A percentile compares a stretch with the other conserved stretches of the same genome.
Conservation (phyloP, 2,113 vertebrate genomes). For the Phyllopteryx taeniolatus region DNA sequence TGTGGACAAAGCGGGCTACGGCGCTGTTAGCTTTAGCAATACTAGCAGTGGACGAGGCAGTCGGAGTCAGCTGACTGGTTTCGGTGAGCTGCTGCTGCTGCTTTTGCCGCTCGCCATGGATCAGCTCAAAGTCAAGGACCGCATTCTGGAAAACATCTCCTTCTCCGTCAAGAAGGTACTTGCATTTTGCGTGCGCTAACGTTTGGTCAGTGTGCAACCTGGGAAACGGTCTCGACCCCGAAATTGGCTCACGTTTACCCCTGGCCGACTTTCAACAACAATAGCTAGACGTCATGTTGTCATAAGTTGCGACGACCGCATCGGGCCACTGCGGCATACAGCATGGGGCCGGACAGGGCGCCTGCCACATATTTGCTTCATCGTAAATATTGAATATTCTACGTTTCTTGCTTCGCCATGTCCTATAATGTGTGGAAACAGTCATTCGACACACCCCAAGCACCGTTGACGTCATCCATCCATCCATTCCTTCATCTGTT, state of each 20-base stretch:
- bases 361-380: neutral
- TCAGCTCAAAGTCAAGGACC: constrained; percentile 91
- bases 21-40: constrained; percentile 52
- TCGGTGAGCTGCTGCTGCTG: constrained; percentile 50
- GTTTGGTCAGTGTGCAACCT: neutral
- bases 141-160: constrained; percentile 94
- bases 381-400: neutral
- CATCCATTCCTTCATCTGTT: neutral
- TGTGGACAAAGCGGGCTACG: constrained; percentile 19
- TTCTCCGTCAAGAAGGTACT: constrained; percentile 87
- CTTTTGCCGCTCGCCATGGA: constrained; percentile 74
- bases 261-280: neutral
- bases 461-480: neutral
- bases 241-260: neutral
- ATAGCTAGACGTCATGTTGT: neutral
- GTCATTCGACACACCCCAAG: neutral
- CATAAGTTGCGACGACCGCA: neutral
- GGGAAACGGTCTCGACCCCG: neutral
- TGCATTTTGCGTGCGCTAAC: neutral
- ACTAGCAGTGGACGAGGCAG: constrained; percentile 4
- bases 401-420: too few species aligned
- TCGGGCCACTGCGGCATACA: neutral
- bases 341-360: neutral
- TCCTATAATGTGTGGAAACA: too few species aligned
- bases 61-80: constrained; percentile 69